Conservation (phyloP, 23 tunicate genomes). For the Phallusia fumigata region DNA sequence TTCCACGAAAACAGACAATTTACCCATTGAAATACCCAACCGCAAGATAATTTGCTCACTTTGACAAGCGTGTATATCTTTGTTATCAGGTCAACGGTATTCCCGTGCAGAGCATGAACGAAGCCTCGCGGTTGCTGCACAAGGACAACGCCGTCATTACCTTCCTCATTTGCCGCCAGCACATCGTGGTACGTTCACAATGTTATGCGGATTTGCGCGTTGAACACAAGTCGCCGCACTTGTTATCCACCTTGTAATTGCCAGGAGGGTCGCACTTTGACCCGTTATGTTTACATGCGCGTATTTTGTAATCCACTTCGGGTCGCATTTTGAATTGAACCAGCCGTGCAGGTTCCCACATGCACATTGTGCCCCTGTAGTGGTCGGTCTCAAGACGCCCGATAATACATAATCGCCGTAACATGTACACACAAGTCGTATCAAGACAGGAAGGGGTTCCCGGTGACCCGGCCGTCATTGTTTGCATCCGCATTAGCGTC, state of each 20-base stretch:
- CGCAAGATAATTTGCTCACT: not conserved
- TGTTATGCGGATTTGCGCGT: not conserved
- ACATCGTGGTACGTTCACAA: conserved; percentile 27
- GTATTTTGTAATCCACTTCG: conserved; percentile 7
- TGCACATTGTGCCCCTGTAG: not conserved
- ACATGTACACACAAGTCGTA: not conserved
- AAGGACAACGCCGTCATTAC: conserved; percentile 26
- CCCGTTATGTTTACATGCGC: not conserved
- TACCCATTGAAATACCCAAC: too few species aligned
- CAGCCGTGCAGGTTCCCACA: not conserved
- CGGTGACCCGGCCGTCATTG: not conserved
- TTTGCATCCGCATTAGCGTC: conserved; percentile 10
- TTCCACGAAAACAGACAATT: not conserved
- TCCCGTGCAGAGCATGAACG: conserved; percentile 30
- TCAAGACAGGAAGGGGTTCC: not conserved
- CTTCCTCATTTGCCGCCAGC: conserved; percentile 47
- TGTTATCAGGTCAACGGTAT: conserved; percentile 41
- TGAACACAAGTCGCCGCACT: not conserved
- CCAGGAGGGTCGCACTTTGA: not conserved
- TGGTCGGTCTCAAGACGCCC: not conserved
- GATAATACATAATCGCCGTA: conserved; percentile 9
- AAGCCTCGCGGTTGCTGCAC: conserved; percentile 36
- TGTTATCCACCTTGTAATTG: not conserved
- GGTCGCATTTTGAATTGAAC: conserved; percentile 1
- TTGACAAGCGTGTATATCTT: not conserved